A percentile compares a stretch with the other conserved stretches of the same genome.
These are phyloP conservation scores for Synanthedon andrenaeformis DNA, from an alignment of 2,888 invertebrate genomes.

Conservation along the genomic window DNA sequence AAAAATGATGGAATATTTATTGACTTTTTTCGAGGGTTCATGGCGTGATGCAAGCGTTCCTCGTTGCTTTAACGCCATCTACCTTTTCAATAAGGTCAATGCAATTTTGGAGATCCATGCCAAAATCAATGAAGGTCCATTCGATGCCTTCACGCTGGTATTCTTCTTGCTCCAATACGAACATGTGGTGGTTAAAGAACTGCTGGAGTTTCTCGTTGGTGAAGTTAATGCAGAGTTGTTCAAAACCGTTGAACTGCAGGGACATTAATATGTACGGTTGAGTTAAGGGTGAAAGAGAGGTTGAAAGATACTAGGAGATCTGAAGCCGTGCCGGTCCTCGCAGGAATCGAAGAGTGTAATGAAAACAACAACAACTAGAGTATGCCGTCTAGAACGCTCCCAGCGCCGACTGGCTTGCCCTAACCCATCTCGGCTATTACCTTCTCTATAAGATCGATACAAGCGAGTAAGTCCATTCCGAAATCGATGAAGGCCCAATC, in stretches of 20 bases:
- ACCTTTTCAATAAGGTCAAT: slow-evolving; percentile 96
- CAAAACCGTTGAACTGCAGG: slow-evolving; percentile 93
- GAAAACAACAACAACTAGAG: slow-evolving; percentile 11
- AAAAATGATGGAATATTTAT: slow-evolving; percentile 1
- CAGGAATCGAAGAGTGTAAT: slow-evolving; percentile 11
- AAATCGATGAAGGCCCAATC: slow-evolving; percentile 97
- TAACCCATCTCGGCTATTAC: slow-evolving; percentile 65
- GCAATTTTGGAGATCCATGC: slow-evolving; percentile 95
- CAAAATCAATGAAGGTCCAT: slow-evolving; percentile 98
- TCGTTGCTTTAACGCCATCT: slow-evolving; percentile 69
- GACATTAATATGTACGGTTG: slow-evolving; percentile 52
- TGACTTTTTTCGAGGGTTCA: slow-evolving; percentile 38
- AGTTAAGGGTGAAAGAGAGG: slow-evolving; percentile 27
- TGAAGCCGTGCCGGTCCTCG: slow-evolving; percentile 9
- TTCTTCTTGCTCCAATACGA: slow-evolving; percentile 97
- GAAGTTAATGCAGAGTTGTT: slow-evolving; percentile 98
- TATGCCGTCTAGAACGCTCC: slow-evolving; percentile 26
- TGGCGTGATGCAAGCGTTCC: slow-evolving; percentile 66
- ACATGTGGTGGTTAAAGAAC: slow-evolving; percentile 99
- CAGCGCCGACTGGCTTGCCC: slow-evolving; percentile 26
- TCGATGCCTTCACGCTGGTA: slow-evolving; percentile 94
- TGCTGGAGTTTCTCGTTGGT: slow-evolving; percentile 98
- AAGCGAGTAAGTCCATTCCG: slow-evolving; percentile 95
- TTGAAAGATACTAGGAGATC: slow-evolving; percentile 17
- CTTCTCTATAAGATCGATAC: slow-evolving; percentile 96